phyloP scores from a whole-genome alignment of 2,797 vertebrate species.

The Parauchenoglanis punctatus region DNA sequence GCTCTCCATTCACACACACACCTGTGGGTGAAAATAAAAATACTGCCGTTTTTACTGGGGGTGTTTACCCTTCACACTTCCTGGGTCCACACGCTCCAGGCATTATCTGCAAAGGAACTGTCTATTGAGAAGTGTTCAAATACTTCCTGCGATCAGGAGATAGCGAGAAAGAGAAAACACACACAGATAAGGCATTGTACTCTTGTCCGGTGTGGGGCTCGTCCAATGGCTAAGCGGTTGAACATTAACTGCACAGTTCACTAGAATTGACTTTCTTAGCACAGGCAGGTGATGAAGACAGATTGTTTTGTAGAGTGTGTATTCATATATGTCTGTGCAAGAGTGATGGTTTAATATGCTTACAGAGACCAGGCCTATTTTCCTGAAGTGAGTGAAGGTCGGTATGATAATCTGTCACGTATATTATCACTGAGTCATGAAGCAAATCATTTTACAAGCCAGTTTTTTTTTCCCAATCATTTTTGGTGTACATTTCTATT shows the following conservation, averaged over 20 bases:
- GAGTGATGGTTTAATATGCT: neutral
- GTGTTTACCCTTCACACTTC: constrained; percentile 54
- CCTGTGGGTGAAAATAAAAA: constrained; percentile 52
- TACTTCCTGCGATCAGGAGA: constrained; percentile 73
- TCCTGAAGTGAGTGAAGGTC: neutral
- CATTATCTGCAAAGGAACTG: constrained; percentile 56
- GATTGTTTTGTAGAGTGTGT: neutral
- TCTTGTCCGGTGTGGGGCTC: constrained; percentile 45
- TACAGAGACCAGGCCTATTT: neutral
- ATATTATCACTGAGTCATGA: no score
- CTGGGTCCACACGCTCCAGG: constrained; percentile 54
- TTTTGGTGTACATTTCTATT: neutral
- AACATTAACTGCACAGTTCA: constrained; percentile 53
- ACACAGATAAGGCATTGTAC: constrained; percentile 61
- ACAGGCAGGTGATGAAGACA: neutral
- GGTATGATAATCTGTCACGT: neutral
- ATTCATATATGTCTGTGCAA: neutral
- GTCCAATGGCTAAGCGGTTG: constrained; percentile 50
- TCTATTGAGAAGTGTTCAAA: constrained; percentile 70
- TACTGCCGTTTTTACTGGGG: constrained; percentile 37
- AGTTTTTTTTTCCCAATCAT: neutral
- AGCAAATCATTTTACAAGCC: neutral
- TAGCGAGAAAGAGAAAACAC: constrained; percentile 61
- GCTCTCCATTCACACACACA: constrained; percentile 7
- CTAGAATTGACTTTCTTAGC: constrained; percentile 27